Base-by-base conservation (phyloP, 1,140 invertebrate genomes). In the Eriosoma lanigerum region DNA sequence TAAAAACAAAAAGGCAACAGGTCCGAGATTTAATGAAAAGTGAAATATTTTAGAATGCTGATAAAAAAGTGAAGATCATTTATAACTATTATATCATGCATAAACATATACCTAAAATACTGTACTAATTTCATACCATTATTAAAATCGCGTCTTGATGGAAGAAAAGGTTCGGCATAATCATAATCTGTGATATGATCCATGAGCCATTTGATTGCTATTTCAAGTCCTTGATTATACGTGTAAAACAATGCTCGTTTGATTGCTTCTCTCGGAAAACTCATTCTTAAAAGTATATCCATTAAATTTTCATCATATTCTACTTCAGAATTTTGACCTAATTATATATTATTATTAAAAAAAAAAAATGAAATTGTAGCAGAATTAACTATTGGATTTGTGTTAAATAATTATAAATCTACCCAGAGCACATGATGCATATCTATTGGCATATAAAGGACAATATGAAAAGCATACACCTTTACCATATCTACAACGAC, bases 391-490 rank as follows among this genome's bases (percentile, higher is more conserved):
- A 21, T 66, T 44, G 10, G 0, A 17, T 21, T 38, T 26, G 0
- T 1, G 46, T 68, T 68, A 21, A 68, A 48, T 21, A 54, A 73
- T 32, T 32, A 4, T 73, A 8, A 1, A 50, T n/a, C 0, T 72
- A 72, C 68, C 46, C 4, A 3, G 9, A 54, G 17, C 26, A 54
- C 50, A 32, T 73, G 70, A 73, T 73, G 70, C 70, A 54, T 73
- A 73, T 54, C 3, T 54, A 52, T 73, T 73, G 15, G 70, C 70
- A 54, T 73, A 73, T 12, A 73, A 52, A 54, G 70, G 70, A 29
- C 70, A 73, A 54, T 73, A 54, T 29, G 70, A 73, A 54, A 73
- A 73, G 19, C 50, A 52, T n/a, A 73, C 70, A 32, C 70, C 70
- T 73, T 54, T 73, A 13, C 70, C 70, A 54, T 54, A 73, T 38